These are phyloP conservation scores for Stegophylla sp. DNA, from an alignment of 2,888 invertebrate genomes.

Conservation along the genomic window DNA sequence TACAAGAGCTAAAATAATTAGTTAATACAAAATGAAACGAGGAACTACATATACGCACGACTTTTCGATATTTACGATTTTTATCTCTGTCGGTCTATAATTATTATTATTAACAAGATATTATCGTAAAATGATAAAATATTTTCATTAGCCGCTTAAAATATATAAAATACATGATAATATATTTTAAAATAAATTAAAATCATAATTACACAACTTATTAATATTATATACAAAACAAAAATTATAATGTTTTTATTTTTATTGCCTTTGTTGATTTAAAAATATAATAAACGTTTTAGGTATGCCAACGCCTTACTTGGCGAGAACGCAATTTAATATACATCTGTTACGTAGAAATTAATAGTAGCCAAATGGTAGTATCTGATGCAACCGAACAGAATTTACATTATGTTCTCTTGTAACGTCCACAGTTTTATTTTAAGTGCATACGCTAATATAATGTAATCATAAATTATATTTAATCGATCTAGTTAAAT, in stretches of 20 bases:
- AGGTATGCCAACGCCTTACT: neutral
- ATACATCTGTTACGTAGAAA: neutral
- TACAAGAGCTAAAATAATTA: neutral
- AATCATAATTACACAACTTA: conserved; percentile 8
- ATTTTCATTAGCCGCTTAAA: conserved; percentile 8
- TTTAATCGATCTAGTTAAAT: no score
- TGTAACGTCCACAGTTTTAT: no score
- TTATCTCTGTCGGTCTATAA: conserved; percentile 12
- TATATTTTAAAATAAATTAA: conserved; percentile 22
- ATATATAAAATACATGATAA: conserved; percentile 26
- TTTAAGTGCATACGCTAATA: no score
- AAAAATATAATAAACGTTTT: no score
- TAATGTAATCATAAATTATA: no score
- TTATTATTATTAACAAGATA: conserved; percentile 27
- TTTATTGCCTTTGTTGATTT: neutral
- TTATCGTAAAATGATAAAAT: conserved; percentile 3
- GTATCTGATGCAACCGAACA: neutral
- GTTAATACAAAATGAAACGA: conserved; percentile 13
- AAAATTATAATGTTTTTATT: neutral
- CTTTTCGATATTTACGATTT: conserved; percentile 16
- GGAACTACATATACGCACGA: conserved; percentile 2
- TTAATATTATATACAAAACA: conserved; percentile 26
- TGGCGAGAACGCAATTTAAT: conserved; percentile 28
- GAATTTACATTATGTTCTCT: neutral
- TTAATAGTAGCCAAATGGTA: neutral